A percentile compares a stretch with the other conserved stretches of the same genome.
Conservation (phyloP, 2,113 vertebrate genomes). For the Actenoides hombroni region DNA sequence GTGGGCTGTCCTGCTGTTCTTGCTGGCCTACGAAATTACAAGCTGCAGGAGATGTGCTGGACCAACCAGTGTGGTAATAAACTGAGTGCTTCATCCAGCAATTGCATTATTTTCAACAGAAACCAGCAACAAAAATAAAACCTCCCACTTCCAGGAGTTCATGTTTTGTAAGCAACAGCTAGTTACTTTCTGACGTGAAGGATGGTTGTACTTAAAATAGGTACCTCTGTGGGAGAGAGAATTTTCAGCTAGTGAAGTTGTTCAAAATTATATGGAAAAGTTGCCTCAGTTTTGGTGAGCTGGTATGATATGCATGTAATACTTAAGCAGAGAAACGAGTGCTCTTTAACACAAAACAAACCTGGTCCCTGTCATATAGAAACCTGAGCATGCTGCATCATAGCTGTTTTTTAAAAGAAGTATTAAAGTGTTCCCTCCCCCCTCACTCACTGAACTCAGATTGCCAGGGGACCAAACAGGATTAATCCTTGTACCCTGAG, state of each 20-base stretch:
- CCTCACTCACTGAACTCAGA: not conserved
- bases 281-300: not conserved
- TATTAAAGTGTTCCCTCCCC: not conserved
- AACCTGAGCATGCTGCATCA: not conserved
- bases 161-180: conserved; percentile 33
- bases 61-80: not conserved
- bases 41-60: not conserved
- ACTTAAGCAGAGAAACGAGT: not conserved
- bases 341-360: not conserved
- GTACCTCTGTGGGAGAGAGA: not conserved
- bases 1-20: not conserved
- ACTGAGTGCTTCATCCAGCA: not conserved
- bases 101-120: not conserved
- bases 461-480: not conserved
- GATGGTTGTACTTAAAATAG: conserved; percentile 23
- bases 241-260: conserved; percentile 3
- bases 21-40: not conserved
- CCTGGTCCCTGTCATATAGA: not conserved
- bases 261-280: not conserved
- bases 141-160: conserved; percentile 24
- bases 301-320: not conserved
- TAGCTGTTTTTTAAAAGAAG: conserved; percentile 48
- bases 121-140: conserved; percentile 27
- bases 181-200: not conserved
- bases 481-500: conserved; percentile 1